A percentile compares a stretch with the other conserved stretches of the same genome.
These are phyloP conservation scores for Cataglyphis cursor DNA, from an alignment of 2,888 invertebrate genomes.

Conservation along the genomic window DNA sequence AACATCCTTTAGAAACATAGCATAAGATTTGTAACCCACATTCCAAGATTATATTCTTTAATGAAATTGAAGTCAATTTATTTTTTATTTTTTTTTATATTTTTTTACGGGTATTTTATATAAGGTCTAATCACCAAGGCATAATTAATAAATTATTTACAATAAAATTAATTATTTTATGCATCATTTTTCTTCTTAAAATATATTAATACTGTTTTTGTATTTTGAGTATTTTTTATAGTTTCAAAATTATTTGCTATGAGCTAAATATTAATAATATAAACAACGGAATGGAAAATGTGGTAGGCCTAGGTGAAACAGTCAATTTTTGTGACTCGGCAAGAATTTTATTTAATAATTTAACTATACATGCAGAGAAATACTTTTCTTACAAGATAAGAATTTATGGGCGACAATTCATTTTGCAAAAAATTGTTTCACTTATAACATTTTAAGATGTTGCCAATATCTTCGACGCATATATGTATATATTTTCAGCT, in stretches of 20 bases:
- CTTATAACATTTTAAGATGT: not conserved
- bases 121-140: not conserved
- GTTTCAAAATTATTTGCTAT: not conserved
- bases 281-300: not conserved
- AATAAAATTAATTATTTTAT: not conserved
- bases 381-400: not conserved
- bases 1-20: not conserved
- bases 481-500: not conserved
- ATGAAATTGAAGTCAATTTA: not conserved
- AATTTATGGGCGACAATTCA: not conserved
- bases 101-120: not conserved
- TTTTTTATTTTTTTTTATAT: not conserved
- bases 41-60: not conserved
- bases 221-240: not conserved
- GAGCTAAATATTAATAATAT: not conserved
- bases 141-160: not conserved
- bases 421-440: not conserved
- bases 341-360: no score
- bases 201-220: not conserved
- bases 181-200: not conserved
- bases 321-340: not conserved
- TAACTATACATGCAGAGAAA: not conserved
- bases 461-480: not conserved
- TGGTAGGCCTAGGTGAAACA: not conserved
- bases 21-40: not conserved